Evolutionary conservation across 1,140 invertebrate genomes (phyloP).

Genomic region (Drosophila rufa): DNA sequence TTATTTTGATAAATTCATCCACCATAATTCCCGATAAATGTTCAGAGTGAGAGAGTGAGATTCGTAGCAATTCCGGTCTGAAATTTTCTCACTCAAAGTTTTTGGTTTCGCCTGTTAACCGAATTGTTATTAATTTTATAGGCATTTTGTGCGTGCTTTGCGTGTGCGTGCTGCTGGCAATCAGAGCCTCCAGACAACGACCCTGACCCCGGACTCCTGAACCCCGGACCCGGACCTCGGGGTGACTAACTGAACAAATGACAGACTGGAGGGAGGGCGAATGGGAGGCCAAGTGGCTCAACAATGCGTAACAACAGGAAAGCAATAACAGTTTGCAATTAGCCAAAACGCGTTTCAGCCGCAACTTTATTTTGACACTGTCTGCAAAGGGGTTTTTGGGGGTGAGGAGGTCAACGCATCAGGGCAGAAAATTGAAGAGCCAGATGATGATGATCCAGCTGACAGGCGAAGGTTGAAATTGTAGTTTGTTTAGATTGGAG

Average conservation of each 20-base stretch:
- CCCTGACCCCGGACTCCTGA: constrained; percentile 17
- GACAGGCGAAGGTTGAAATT: not conserved
- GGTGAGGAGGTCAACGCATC: constrained; percentile 29
- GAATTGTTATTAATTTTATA: constrained; percentile 61
- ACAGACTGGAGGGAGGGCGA: constrained; percentile 1
- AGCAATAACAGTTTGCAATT: constrained; percentile 65
- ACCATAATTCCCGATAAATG: constrained; percentile 24
- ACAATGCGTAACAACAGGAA: constrained; percentile 58
- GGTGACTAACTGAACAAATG: constrained; percentile 16
- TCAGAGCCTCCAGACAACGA: constrained; percentile 24
- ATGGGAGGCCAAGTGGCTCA: constrained; percentile 35
- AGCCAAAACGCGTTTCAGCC: constrained; percentile 34
- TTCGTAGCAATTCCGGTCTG: constrained; percentile 4
- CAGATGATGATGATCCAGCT: constrained; percentile 4
- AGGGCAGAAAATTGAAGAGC: constrained; percentile 39
- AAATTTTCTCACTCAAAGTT: constrained; percentile 23
- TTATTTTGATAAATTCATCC: constrained; percentile 29
- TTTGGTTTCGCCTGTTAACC: constrained; percentile 27
- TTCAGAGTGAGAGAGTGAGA: constrained; percentile 2
- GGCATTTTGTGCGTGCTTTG: constrained; percentile 43
- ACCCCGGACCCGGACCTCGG: not conserved
- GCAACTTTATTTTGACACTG: constrained; percentile 50
- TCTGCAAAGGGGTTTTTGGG: constrained; percentile 4
- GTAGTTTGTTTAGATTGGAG: too few relatives aligned
- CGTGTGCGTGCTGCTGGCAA: constrained; percentile 37